Percentiles rank a stretch among this genome's conserved stretches.
Evolutionary conservation across 1,140 invertebrate species (phyloP).

Genomic region (Anastrepha obliqua): DNA sequence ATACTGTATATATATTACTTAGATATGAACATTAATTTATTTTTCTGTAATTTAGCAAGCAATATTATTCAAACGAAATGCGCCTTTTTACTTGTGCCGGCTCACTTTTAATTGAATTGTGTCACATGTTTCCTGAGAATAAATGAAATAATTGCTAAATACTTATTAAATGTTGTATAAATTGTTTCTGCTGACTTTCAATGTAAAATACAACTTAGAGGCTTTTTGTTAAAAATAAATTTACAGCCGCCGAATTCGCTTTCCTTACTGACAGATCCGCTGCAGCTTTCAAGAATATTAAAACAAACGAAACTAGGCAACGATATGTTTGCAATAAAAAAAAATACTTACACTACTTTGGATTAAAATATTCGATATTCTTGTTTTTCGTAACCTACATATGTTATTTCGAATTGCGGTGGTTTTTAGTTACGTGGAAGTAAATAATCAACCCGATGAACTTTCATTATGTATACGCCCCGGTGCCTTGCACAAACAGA

Average conservation of each 20-base stretch:
- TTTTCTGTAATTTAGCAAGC: neutral
- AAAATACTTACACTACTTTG: slow-evolving; percentile 51
- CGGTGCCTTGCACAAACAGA: slow-evolving; percentile 67
- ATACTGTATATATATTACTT: neutral
- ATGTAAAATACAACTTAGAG: slow-evolving; percentile 10
- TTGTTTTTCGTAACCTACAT: slow-evolving; percentile 39
- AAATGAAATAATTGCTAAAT: neutral
- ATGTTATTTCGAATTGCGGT: slow-evolving; percentile 39
- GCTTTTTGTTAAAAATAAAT: slow-evolving; percentile 41
- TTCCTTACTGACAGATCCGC: slow-evolving; percentile 45
- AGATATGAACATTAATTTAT: neutral
- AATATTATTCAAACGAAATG: neutral
- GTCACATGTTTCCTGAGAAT: neutral
- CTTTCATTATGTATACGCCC: slow-evolving; percentile 71
- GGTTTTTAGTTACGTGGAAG: slow-evolving; percentile 71
- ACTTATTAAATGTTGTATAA: slow-evolving; percentile 28
- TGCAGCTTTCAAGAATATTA: slow-evolving; percentile 41
- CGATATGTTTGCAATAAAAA: slow-evolving; percentile 52
- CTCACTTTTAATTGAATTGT: slow-evolving; percentile 3
- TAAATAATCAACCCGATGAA: slow-evolving; percentile 67
- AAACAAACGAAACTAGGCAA: slow-evolving; percentile 32
- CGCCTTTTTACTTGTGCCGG: neutral
- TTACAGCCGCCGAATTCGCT: slow-evolving; percentile 31
- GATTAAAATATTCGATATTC: slow-evolving; percentile 58
- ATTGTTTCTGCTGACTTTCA: slow-evolving; percentile 16